Base-by-base conservation (phyloP, 2,113 vertebrate genomes). In the Martes martes region DNA sequence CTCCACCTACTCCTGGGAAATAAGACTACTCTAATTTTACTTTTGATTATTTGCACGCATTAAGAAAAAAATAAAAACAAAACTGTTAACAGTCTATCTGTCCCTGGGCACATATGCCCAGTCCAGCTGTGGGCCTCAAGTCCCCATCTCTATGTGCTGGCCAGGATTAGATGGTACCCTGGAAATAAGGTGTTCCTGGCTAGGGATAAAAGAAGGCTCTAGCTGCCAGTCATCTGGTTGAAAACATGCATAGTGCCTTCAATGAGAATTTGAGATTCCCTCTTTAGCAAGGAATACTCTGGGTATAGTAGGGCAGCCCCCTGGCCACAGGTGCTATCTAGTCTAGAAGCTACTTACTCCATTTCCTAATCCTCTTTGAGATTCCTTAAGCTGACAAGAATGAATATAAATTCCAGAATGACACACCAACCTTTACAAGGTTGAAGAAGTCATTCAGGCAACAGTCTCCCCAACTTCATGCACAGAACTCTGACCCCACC, bases 401-500 rank as follows among this genome's bases (percentile, higher is more conserved):
- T 93, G 16, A 26, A 97, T 97, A 98, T 97, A 91, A 39, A 47
- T 86, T 98, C 98, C 96, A 94, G 95, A 98, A 97, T 7, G 95
- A 97, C 95, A 98, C 69, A 96, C 93, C 89, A 85, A 86, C 95
- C 97, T 85, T 74, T 73, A 98, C 96, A 97, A 97, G 79, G 97
- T 89, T 96, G 90, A 97, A 80, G 96, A 96, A 0, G n/a, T 97
- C 50, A 94, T 95, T 97, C 98, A 98, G 98, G 98, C 98, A 98
- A 94, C 52, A 84, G 93, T 96, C 96, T 97, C 97, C 96, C 83
- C 96, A 96, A 95, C 96, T 57, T 95, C 19, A 96, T 81, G 96
- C 90, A 92, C 86, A 92, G 93, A 97, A 98, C 78, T 95, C 93
- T 83, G 90, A 98, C 82, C n/a, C 91, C 97, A 97, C 97, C 93